Base-by-base conservation (phyloP, 2,113 vertebrate genomes). In the Orthonyx spaldingii region DNA sequence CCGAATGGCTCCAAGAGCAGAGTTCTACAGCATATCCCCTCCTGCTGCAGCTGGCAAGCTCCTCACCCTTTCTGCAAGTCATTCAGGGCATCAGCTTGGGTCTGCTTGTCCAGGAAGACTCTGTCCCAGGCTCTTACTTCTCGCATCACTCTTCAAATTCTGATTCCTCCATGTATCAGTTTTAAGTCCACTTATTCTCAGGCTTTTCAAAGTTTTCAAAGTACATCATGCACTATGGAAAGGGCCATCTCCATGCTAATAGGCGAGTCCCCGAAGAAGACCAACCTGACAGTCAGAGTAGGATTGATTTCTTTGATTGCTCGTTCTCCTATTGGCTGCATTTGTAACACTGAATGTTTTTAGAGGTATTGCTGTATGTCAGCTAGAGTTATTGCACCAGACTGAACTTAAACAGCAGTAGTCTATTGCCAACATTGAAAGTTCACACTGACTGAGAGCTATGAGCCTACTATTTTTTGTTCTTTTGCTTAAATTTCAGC, bases 371-470 rank as follows among this genome's bases (percentile, higher is more conserved):
- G 59, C 42, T 76, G 9, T 75, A 33, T 13, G 52, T 80, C 53
- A 69, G n/a, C 44, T 64, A 15, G 41, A 87, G 32, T 76, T 83
- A 86, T 66, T 86, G 64, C 30, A 47, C 27, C 72, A 81, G 64
- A 28, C 68, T 74, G 71, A 95, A 90, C 88, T 93, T 88, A 83
- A 96, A 93, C 64, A 91, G 26, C 64, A 71, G 83, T 16, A 21
- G 20, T 9, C 16, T 44, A 14, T 37, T 80, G 64, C 66, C 39
- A 70, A 28, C 80, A 87, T 35, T 92, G 37, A 66, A 92, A 77
- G 22, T 63, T 9, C 63, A 44, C 41, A 86, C 39, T 61, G 66
- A 79, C n/a, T 37, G 57, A 76, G 60, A 83, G 17, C 28, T 47
- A 35, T 26, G 16, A 71, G 42, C 13, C 56, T 80, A 28, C 30